Evolutionary conservation across 2,888 invertebrate genomes (phyloP), one percentile per base, ranked within the genome.

Genomic region (Drosophila fulvimacula): DNA sequence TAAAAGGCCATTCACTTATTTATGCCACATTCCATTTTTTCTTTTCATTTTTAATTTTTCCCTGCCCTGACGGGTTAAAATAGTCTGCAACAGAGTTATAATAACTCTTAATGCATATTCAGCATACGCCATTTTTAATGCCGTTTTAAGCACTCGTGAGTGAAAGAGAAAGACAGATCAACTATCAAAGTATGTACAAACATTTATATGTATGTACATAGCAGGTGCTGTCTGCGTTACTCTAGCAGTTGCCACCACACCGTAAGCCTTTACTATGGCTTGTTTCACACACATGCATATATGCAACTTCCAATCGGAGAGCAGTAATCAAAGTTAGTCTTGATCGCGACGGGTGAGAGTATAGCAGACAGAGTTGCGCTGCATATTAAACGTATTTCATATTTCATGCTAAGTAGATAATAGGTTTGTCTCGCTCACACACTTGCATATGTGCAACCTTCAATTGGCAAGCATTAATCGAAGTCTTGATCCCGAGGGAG

Each of bases 1-100:
- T 76, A 60, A 81, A 76, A 76, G 60, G 53, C 57, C 81, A 66
- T 64, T 66, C 63, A 55, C 44, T 65, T 77, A 73, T 76, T 73
- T 63, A 65, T 73, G 62, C 42, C 57, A 68, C 58, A 34, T 24
- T 30, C 11, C 17, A 30, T 24, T 48, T 7, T 19, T 46, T 19
- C 5, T 17, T 13, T 4, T 13, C 17, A 46, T 19, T 21, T 34
- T 34, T 34, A 13, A 19, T 34, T 51, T 51, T 34, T 57, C 48
- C 51, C 59, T 52, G 36, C 61, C 60, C 68, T 59, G 30, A 64
- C 53, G 61, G 64, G 58, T 68, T 62, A 59, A 76, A 57, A 38
- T 36, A 41, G 48, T 70, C 51, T 24, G 24, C 27, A 51, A 10
- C 21, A 41, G 38, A 34, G 21, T 32, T 34, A 46, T 38, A 65